Base-by-base conservation (phyloP, 2,797 vertebrate species). In the Lindbergichthys nudifrons region DNA sequence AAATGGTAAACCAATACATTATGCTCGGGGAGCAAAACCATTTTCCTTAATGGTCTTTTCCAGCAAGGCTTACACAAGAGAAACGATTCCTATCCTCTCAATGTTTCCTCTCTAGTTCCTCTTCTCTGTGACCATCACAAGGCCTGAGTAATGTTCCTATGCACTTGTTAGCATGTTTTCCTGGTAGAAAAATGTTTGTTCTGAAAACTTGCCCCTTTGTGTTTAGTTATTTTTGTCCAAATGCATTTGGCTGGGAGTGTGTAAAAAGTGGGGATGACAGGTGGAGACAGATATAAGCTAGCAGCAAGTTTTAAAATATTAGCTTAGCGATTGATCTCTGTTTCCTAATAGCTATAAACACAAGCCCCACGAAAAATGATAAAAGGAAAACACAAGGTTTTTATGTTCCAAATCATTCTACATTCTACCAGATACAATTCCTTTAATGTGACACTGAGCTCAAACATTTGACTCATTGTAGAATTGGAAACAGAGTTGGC, bases 151-250 rank as follows among this genome's bases (percentile, higher is more conserved):
- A 94, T 90, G 87, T 93, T 94, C 92, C 94, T 95, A 95, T 94
- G 94, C 94, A 95, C 93, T 94, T 95, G 91, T 92, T 90, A 89
- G 88, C 92, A 94, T 91, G 91, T 94, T 93, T 90, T 91, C 87
- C 89, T 89, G 89, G 82, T 91, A 92, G 87, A 92, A 85, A 86
- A 85, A 81, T 70, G 83, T 92, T 90, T 93, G 78, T 92, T 93
- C 88, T 77, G 81, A 90, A 75, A 90, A 89, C 75, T 87, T 83
- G 73, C 72, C 87, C 87, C 77, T 73, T 91, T 86, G 68, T 87
- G 67, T 82, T 91, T 62, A 76, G 73, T 89, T 89, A 64, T 87
- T 87, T 87, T 85, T 87, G 84, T 89, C 84, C 72, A 91, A 85
- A 89, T 90, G 70, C 88, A 91, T 93, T 92, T 93, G 91, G 88